A percentile compares a stretch with the other conserved stretches of the same genome.
Conservation (phyloP, 2,797 vertebrate species). For the Erethizon dorsatum region DNA sequence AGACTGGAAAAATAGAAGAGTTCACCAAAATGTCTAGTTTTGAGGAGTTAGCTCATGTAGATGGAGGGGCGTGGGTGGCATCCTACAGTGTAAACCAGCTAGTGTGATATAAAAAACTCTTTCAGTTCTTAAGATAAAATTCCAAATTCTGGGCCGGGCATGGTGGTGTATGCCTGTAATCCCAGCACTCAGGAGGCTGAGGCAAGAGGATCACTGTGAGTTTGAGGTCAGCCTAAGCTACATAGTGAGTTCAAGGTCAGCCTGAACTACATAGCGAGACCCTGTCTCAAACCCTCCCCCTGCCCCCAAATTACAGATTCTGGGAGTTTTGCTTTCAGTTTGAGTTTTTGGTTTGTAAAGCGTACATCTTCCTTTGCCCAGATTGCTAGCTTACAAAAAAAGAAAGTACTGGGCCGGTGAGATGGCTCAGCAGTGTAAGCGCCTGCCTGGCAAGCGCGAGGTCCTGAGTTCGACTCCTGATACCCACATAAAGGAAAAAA, state of each 20-base stretch:
- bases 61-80: background rate
- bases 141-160: background rate
- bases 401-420: too few relatives aligned
- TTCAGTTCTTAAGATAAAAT: background rate
- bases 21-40: slow-evolving; percentile 21
- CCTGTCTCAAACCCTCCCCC: background rate
- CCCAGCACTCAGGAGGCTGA: background rate
- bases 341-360: slow-evolving; percentile 27
- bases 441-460: too few relatives aligned
- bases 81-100: background rate
- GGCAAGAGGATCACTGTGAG: background rate
- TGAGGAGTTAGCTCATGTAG: background rate
- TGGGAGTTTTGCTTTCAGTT: background rate
- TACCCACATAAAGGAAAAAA: too few relatives aligned
- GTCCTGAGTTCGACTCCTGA: too few relatives aligned
- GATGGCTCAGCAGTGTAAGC: too few relatives aligned
- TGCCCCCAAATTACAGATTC: background rate
- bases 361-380: background rate
- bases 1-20: slow-evolving; percentile 35
- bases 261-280: background rate
- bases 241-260: background rate
- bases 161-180: background rate
- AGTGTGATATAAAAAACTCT: background rate
- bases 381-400: background rate
- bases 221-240: background rate